Conservation (phyloP, 2,797 vertebrate species). For the Euphonia xanthogaster region DNA sequence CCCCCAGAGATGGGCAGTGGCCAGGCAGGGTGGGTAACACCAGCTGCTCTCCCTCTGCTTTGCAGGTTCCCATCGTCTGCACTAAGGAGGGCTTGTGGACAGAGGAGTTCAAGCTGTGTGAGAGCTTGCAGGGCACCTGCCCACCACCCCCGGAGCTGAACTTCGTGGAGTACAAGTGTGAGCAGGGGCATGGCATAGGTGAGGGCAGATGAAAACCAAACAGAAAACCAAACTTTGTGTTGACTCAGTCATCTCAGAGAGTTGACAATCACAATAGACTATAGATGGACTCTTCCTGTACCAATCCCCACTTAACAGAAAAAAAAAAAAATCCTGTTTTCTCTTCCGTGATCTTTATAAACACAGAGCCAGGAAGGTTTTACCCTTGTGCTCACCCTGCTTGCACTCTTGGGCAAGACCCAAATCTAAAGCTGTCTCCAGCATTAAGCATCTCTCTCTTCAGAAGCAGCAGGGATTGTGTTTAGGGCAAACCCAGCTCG, state of each 20-base stretch:
- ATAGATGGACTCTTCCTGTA: background rate
- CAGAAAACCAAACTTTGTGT: background rate
- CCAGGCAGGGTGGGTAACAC: background rate
- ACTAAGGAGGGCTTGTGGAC: conserved; percentile 91
- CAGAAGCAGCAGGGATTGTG: background rate
- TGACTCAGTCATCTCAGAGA: background rate
- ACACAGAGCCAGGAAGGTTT: background rate
- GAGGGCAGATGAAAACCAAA: conserved; percentile 39
- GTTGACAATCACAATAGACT: background rate
- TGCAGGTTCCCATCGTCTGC: conserved; percentile 85
- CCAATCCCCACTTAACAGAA: background rate
- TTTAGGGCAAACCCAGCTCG: background rate
- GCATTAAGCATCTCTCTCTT: background rate
- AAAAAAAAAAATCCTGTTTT: background rate
- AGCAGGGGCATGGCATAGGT: conserved; percentile 87
- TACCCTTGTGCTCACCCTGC: background rate
- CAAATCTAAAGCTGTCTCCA: background rate
- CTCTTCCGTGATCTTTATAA: background rate
- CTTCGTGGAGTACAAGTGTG: conserved; percentile 89
- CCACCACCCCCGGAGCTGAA: conserved; percentile 78
- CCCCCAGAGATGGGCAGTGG: accelerated
- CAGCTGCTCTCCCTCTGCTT: background rate
- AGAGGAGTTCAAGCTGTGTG: conserved; percentile 86
- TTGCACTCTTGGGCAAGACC: background rate
- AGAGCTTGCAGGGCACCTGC: conserved; percentile 84